Base-by-base conservation (phyloP, 2,888 invertebrate genomes). In the Hypomecis atomaria region DNA sequence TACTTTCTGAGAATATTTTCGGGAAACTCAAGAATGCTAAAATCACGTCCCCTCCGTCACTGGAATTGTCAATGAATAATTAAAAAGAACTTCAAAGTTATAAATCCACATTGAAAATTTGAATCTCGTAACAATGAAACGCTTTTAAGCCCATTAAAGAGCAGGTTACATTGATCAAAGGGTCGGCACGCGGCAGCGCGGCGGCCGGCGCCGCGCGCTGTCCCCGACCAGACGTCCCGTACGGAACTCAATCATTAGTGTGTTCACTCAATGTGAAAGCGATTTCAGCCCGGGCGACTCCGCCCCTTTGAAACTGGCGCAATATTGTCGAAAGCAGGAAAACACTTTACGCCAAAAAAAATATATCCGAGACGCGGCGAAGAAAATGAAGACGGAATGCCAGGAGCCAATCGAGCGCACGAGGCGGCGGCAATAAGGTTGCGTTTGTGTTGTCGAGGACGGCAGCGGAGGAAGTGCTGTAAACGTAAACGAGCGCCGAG, bases 181-280 rank as follows among this genome's bases (percentile, higher is more conserved):
- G 85, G 86, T 79, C 82, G 68, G 69, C 71, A 76, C 65, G 74
- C 72, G 13, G 10, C 55, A 11, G 66, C 71, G 64, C 73, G 73
- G 75, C 72, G 76, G 69, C 69, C 69, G 67, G 73, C 71, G 59
- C 23, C 38, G 38, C 38, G 45, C 55, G 37, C 50, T 67, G 71
- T 63, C 66, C 67, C 71, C 71, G 69, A 65, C 70, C 76, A 79
- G 74, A 74, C 82, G 84, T 76, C 79, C 79, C 78, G 81, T 82
- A 80, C 91, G 92, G 92, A 92, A 92, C 91, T 88, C 87, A 84
- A 90, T 92, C 92, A 92, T 92, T 92, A 92, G 91, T 90, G 90
- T 92, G 92, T 80, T 90, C 92, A 89, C 87, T 91, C 92, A 82
- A 89, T 88, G 87, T 84, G 89, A 91, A 92, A 92, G 87, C 87